Evolutionary conservation across 2,113 vertebrate genomes (phyloP).

Genomic region (Corvus cornix): DNA sequence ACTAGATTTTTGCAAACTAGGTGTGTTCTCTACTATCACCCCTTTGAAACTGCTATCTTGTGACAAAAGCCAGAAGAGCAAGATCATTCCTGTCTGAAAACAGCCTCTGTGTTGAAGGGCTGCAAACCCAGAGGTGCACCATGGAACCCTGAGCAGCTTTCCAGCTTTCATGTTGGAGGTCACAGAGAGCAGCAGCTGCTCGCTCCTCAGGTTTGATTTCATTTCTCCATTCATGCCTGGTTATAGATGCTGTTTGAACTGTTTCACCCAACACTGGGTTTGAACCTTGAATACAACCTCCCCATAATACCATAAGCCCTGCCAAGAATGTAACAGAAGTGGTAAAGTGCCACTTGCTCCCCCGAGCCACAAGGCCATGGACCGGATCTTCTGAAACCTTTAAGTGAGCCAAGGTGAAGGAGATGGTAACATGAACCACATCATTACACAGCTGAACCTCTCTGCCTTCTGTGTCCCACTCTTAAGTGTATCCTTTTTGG

Average conservation of each 20-base stretch:
- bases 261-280: not conserved
- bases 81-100: not conserved
- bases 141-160: not conserved
- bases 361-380: not conserved
- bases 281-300: not conserved
- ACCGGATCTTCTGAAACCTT: not conserved
- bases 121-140: not conserved
- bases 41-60: not conserved
- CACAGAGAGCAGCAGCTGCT: not conserved
- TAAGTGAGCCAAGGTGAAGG: not conserved
- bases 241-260: not conserved
- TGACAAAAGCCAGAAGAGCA: not conserved
- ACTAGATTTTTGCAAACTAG: not conserved
- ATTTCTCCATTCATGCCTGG: not conserved
- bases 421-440: not conserved
- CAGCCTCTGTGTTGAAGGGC: not conserved
- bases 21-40: not conserved
- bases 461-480: not conserved
- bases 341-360: not conserved
- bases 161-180: not conserved
- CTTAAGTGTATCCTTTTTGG: fast-evolving
- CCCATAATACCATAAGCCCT: not conserved
- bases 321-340: not conserved
- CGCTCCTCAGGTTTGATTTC: not conserved
- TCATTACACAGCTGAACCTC: fast-evolving